Evolutionary conservation across 2,888 invertebrate genomes (phyloP).

Genomic region (Acleris laterana): DNA sequence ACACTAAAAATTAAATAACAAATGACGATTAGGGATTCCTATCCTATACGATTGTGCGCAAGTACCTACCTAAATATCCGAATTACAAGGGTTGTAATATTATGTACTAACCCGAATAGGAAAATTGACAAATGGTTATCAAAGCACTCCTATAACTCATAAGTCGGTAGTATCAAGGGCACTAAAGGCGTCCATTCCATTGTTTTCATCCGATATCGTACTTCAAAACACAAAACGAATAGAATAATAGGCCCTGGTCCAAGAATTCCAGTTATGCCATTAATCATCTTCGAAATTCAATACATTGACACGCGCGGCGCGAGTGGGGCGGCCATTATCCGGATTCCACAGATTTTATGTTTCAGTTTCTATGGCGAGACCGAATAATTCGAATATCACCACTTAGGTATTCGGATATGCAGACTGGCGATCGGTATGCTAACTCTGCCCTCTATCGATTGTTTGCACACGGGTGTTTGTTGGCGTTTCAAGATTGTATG

Average conservation of each 20-base stretch:
- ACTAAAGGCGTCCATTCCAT: slow-evolving; percentile 21
- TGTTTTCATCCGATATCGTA: slow-evolving; percentile 33
- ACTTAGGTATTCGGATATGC: slow-evolving; percentile 75
- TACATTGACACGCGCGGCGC: slow-evolving; percentile 69
- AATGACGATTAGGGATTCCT: too few species aligned
- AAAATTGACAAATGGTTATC: slow-evolving; percentile 28
- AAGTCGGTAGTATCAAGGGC: slow-evolving; percentile 18
- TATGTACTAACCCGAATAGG: slow-evolving; percentile 8
- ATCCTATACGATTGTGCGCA: too few species aligned
- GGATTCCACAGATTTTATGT: slow-evolving; percentile 73
- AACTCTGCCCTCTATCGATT: slow-evolving; percentile 54
- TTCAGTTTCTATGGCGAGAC: slow-evolving; percentile 66
- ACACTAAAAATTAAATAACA: too few species aligned
- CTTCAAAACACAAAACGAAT: slow-evolving; percentile 46
- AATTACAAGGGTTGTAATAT: not conserved
- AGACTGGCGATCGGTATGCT: slow-evolving; percentile 70
- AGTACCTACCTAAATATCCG: too few species aligned
- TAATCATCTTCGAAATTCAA: slow-evolving; percentile 82
- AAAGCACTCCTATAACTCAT: slow-evolving; percentile 26
- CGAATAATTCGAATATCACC: slow-evolving; percentile 70
- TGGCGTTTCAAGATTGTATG: slow-evolving; percentile 51
- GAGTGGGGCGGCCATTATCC: slow-evolving; percentile 57
- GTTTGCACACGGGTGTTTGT: slow-evolving; percentile 51
- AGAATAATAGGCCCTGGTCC: slow-evolving; percentile 54
- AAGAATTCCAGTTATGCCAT: slow-evolving; percentile 74